Conservation (phyloP, 2,797 vertebrate species). For the Neosilurus mollespiculum region DNA sequence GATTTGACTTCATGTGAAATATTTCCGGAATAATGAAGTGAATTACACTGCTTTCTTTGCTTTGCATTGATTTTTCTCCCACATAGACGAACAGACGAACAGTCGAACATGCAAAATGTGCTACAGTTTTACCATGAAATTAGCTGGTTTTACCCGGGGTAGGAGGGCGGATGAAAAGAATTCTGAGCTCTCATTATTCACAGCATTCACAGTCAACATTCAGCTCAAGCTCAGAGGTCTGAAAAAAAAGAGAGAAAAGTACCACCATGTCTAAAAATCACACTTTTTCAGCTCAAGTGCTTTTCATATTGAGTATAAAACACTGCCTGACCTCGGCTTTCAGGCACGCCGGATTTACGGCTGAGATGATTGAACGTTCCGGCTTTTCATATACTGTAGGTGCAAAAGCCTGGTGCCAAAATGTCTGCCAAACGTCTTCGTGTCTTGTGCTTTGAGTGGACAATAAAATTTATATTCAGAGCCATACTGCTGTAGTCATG, state of each 20-base stretch:
- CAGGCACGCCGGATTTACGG: not conserved
- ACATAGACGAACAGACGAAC: too few relatives aligned
- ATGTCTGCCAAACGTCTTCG: not conserved
- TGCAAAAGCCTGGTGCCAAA: not conserved
- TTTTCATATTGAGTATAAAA: constrained; percentile 9
- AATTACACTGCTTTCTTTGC: not conserved
- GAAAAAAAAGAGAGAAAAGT: not conserved
- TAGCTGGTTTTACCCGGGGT: not conserved
- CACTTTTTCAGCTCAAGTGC: constrained; percentile 16
- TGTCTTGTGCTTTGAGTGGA: not conserved
- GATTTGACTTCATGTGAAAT: not conserved
- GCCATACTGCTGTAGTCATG: not conserved
- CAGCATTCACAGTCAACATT: not conserved
- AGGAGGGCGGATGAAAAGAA: not conserved
- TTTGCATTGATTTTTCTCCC: not conserved
- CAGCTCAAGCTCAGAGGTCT: not conserved
- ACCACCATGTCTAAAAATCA: not conserved
- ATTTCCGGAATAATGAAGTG: not conserved
- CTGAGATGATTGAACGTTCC: not conserved
- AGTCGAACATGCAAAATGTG: not conserved
- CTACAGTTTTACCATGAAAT: not conserved
- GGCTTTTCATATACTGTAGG: constrained; percentile 8
- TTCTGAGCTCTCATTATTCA: not conserved
- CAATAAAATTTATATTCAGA: not conserved
- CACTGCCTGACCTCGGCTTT: not conserved